Percentiles rank a stretch among this genome's conserved stretches.
These are phyloP conservation scores for Polydesmus complanatus DNA, from an alignment of 2,888 invertebrate genomes.

Conservation along the genomic window DNA sequence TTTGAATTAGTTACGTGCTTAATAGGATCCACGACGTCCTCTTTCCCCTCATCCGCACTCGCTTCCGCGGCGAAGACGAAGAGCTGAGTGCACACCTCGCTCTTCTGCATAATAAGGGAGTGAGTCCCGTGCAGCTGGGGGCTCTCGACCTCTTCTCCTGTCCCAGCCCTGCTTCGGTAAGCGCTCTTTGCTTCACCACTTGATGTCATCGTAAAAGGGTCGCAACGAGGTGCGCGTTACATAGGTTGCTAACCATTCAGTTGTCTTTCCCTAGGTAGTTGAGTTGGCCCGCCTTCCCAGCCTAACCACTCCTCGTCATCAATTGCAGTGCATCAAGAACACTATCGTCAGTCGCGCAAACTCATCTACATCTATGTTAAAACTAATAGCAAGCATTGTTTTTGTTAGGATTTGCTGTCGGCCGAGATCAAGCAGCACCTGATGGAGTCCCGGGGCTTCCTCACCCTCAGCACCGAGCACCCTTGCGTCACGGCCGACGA, in stretches of 20 bases:
- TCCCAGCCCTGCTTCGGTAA: conserved; percentile 28
- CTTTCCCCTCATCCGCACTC: conserved; percentile 26
- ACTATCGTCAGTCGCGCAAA: conserved; percentile 24
- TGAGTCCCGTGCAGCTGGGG: conserved; percentile 27
- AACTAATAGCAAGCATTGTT: not conserved
- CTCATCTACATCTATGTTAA: not conserved
- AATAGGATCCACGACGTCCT: conserved; percentile 27
- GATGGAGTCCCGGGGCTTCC: conserved; percentile 2
- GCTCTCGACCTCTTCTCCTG: conserved; percentile 26
- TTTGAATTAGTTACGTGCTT: conserved; percentile 26
- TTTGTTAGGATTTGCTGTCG: conserved; percentile 6
- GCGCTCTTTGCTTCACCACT: too few species aligned
- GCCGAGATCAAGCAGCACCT: conserved; percentile 11
- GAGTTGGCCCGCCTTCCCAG: conserved; percentile 27
- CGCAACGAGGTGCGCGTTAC: not conserved
- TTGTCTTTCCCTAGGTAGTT: conserved; percentile 23
- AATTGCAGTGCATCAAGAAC: conserved; percentile 27
- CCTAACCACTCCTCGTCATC: conserved; percentile 27
- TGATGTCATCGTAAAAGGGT: too few species aligned
- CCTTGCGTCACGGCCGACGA: conserved; percentile 31
- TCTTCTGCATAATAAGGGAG: conserved; percentile 20
- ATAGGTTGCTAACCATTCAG: not conserved
- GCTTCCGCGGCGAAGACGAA: conserved; percentile 24
- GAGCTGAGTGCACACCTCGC: conserved; percentile 23
- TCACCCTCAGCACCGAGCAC: conserved; percentile 12